Evolutionary conservation across 2,888 invertebrate species (phyloP), one percentile per base, ranked within the genome.

Genomic region (Latrodectus elegans): DNA sequence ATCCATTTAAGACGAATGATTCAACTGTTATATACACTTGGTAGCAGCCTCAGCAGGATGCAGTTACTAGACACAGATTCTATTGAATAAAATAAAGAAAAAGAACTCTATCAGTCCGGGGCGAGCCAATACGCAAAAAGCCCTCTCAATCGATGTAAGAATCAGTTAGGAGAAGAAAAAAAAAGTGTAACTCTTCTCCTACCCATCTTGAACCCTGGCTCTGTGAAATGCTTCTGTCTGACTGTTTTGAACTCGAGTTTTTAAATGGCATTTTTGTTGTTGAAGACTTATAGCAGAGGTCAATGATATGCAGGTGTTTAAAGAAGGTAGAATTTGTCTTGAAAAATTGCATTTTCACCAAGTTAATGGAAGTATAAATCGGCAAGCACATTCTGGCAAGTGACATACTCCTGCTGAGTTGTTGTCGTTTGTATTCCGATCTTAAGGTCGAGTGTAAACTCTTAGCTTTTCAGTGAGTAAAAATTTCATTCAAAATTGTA

Each of bases 351-450:
- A 52, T 49, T 64, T 51, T 80, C 64, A 49, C 17, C n/a, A 26
- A 22, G 38, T 67, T 81, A 81, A 81, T 81, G 81, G 81, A 73
- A 67, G 73, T 74, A 74, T 81, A 81, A 81, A 81, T 81, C 73
- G 64, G 64, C 53, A 9, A 53, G 15, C 14, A n/a, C 68, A 17
- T 78, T 78, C 53, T 72, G 51, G 67, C 53, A 65, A 74, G 73
- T 67, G 73, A 17, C 51, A 53, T 71, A 51, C n/a, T 72, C 80
- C 80, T 22, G 80, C 64, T 38, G 80, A 51, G 80, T 51, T 26
- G 55, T 53, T 80, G 72, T 80, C 80, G 70, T 72, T 38, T 17
- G 38, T 64, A 26, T 64, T 60, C 60, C 60, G 12, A 60, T 38
- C 38, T 38, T 38, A 2, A 38, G 26, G 38, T n/a, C n/a, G 55